Conservation (phyloP, 2,888 invertebrate species). For the Rhorus exstirpatorius region DNA sequence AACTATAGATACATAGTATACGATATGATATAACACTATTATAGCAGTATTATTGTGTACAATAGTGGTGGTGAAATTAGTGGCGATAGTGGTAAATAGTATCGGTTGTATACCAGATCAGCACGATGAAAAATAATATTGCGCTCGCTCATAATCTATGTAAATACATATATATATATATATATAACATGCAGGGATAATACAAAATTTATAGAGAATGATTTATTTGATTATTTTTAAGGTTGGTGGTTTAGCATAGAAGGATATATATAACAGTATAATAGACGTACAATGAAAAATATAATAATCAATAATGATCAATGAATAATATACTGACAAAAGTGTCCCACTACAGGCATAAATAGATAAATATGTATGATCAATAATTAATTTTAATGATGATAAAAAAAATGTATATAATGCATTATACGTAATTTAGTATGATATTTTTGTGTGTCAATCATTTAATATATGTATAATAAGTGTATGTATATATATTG, state of each 20-base stretch:
- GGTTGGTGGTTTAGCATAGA: conserved; percentile 78
- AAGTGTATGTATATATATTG: conserved; percentile 58
- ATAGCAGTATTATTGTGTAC: conserved; percentile 22
- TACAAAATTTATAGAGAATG: conserved; percentile 78
- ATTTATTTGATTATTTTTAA: conserved; percentile 80
- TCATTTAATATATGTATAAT: conserved; percentile 44
- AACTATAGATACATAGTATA: conserved; percentile 21
- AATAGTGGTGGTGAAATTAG: conserved; percentile 32
- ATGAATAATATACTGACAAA: conserved; percentile 68
- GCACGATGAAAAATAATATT: conserved; percentile 61
- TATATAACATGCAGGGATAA: conserved; percentile 76
- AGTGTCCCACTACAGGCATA: conserved; percentile 70
- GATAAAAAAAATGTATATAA: conserved; percentile 61
- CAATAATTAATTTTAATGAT: conserved; percentile 63
- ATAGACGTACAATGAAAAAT: conserved; percentile 66
- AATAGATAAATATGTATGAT: conserved; percentile 44
- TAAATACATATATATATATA: too few relatives aligned
- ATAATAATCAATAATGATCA: conserved; percentile 63
- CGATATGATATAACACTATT: conserved; percentile 9
- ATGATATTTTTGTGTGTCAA: conserved; percentile 49
- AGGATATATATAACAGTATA: conserved; percentile 73
- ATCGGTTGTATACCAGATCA: conserved; percentile 52
- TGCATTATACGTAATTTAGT: conserved; percentile 65
- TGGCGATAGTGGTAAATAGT: conserved; percentile 45
- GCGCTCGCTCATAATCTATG: conserved; percentile 60